Conservation (phyloP, 2,888 invertebrate genomes). For the Ferrisia virgata region DNA sequence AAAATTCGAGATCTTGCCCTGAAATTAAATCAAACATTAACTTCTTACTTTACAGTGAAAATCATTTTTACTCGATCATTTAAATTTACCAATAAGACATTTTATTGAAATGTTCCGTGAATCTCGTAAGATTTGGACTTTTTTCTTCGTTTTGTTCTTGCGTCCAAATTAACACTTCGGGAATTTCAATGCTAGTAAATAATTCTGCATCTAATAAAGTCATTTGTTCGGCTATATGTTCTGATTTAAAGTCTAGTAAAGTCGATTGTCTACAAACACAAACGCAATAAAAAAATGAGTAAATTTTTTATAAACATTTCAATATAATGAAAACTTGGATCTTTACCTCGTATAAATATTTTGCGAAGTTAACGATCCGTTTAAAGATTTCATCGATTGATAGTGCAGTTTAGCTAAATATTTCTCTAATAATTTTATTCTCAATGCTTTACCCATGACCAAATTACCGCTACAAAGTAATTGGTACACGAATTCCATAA, state of each 20-base stretch:
- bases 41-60: neutral
- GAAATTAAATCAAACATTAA: conserved; percentile 30
- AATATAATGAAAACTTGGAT: neutral
- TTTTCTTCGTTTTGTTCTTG: conserved; percentile 95
- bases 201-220: conserved; percentile 91
- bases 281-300: neutral
- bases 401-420: conserved; percentile 61
- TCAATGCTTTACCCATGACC: conserved; percentile 81
- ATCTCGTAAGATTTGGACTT: conserved; percentile 92
- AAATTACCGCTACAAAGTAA: conserved; percentile 89
- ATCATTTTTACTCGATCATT: neutral
- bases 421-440: conserved; percentile 88
- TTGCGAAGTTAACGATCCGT: conserved; percentile 55
- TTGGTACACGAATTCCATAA: conserved; percentile 92
- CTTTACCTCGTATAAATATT: conserved; percentile 56
- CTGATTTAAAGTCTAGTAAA: conserved; percentile 87
- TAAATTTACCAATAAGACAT: conserved; percentile 85
- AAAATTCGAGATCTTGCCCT: conserved; percentile 89
- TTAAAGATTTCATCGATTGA: conserved; percentile 53
- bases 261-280: conserved; percentile 58
- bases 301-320: neutral
- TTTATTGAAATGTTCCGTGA: conserved; percentile 99
- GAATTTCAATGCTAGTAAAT: conserved; percentile 94
- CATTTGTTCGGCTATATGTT: conserved; percentile 97
- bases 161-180: conserved; percentile 95